phyloP scores from a whole-genome alignment of 2,888 invertebrate species.

The Ceraclea dissimilis region DNA sequence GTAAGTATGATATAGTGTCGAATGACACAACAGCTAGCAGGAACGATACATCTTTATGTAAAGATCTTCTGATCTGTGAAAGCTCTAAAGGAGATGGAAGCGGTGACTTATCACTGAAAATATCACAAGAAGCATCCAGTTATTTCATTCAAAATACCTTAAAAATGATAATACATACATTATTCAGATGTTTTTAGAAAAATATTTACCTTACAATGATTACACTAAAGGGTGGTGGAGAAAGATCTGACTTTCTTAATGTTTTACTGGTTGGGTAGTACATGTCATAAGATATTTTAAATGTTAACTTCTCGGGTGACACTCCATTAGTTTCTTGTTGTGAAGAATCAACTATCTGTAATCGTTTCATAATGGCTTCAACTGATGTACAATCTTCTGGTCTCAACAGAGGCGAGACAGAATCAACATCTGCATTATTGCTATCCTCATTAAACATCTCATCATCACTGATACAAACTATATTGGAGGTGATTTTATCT shows the following conservation, averaged over 20 bases:
- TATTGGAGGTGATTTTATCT: conserved; percentile 33
- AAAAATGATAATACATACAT: background rate
- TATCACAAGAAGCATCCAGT: too few species aligned
- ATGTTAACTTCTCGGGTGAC: conserved; percentile 25
- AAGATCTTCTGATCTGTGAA: conserved; percentile 32
- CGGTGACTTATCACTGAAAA: conserved; percentile 35
- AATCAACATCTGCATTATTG: conserved; percentile 16
- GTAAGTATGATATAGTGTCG: conserved; percentile 40
- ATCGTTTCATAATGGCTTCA: conserved; percentile 33
- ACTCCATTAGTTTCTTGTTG: background rate
- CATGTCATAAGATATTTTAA: conserved; percentile 40
- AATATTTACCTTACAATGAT: conserved; percentile 38
- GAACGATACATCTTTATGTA: conserved; percentile 35
- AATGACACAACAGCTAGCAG: conserved; percentile 42
- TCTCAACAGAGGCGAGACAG: conserved; percentile 32
- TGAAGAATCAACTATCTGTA: conserved; percentile 34
- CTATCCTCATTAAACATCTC: conserved; percentile 7
- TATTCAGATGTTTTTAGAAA: background rate
- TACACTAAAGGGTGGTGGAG: conserved; percentile 41
- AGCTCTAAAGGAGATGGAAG: conserved; percentile 35
- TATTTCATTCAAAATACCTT: background rate
- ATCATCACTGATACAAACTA: conserved; percentile 26
- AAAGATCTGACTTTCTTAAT: conserved; percentile 38
- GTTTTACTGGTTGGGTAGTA: conserved; percentile 39
- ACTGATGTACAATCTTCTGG: conserved; percentile 35